These are phyloP conservation scores for Microcaecilia unicolor DNA, from an alignment of 2,797 vertebrate species.

Conservation along the genomic window DNA sequence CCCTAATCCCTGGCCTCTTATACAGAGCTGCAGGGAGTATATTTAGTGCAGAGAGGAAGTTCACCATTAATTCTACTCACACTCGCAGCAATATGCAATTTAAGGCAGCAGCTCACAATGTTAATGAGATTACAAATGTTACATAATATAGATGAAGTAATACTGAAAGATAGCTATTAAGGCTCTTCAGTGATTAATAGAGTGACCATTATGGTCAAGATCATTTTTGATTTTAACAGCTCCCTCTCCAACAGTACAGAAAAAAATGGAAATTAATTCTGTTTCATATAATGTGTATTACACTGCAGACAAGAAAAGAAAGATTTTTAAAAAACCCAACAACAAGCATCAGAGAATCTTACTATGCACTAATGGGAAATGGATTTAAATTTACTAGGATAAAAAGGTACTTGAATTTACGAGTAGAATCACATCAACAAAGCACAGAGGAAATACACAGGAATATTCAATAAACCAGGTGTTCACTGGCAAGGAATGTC, in stretches of 20 bases:
- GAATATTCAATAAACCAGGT: constrained; percentile 32
- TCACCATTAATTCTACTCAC: constrained; percentile 22
- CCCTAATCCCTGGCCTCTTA: too few species aligned
- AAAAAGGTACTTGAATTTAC: constrained; percentile 21
- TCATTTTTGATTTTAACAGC: too few species aligned
- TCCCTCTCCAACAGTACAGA: too few species aligned
- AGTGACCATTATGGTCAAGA: too few species aligned
- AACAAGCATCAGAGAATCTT: neutral
- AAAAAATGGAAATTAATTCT: too few species aligned
- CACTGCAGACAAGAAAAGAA: too few species aligned
- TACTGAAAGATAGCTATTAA: constrained; percentile 21
- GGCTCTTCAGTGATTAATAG: constrained; percentile 38
- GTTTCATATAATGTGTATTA: too few species aligned
- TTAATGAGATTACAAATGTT: constrained; percentile 15
- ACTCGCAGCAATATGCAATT: constrained; percentile 4
- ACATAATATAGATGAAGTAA: constrained; percentile 28
- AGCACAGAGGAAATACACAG: constrained; percentile 15
- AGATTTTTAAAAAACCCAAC: neutral
- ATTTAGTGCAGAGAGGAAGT: too few species aligned
- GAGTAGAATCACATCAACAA: constrained; percentile 11
- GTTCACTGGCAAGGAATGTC: constrained; percentile 25
- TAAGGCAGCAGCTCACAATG: constrained; percentile 5
- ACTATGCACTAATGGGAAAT: neutral
- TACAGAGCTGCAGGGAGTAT: too few species aligned
- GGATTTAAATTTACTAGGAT: neutral